Percentiles rank a stretch among this genome's conserved stretches.
Conservation (phyloP, 2,797 vertebrate genomes). For the Picus viridis region DNA sequence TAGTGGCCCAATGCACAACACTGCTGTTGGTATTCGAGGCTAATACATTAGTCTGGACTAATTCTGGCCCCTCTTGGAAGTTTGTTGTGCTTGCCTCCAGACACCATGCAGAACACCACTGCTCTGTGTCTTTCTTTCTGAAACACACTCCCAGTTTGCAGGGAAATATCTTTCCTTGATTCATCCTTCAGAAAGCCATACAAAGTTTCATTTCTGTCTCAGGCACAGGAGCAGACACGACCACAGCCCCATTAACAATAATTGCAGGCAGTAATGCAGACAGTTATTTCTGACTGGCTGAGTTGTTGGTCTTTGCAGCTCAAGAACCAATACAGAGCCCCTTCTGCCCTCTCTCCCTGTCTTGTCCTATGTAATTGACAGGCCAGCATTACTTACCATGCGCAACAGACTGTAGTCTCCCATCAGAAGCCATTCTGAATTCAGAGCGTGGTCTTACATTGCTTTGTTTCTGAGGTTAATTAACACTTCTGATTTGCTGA, state of each 20-base stretch:
- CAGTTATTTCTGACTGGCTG: conserved; percentile 68
- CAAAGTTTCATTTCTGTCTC: not conserved
- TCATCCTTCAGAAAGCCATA: not conserved
- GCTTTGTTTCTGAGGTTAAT: conserved; percentile 52
- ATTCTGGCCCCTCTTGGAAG: not conserved
- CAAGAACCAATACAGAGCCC: conserved; percentile 64
- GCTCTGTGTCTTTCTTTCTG: not conserved
- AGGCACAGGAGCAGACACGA: not conserved
- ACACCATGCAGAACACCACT: accelerated
- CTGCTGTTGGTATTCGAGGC: not conserved
- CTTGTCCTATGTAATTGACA: conserved; percentile 43
- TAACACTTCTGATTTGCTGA: conserved; percentile 23
- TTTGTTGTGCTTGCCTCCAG: not conserved
- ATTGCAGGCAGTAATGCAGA: conserved; percentile 55
- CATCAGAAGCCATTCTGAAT: conserved; percentile 5
- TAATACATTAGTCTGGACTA: not conserved
- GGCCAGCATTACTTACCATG: not conserved
- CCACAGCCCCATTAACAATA: conserved; percentile 63
- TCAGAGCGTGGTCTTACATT: not conserved
- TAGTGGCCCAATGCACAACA: not conserved
- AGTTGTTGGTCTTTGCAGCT: conserved; percentile 64
- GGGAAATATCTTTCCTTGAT: not conserved
- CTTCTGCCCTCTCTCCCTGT: conserved; percentile 22
- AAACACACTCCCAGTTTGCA: not conserved
- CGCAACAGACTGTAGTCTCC: not conserved